Evolutionary conservation across 2,888 invertebrate genomes (phyloP).

Genomic region (Perdita meconis): DNA sequence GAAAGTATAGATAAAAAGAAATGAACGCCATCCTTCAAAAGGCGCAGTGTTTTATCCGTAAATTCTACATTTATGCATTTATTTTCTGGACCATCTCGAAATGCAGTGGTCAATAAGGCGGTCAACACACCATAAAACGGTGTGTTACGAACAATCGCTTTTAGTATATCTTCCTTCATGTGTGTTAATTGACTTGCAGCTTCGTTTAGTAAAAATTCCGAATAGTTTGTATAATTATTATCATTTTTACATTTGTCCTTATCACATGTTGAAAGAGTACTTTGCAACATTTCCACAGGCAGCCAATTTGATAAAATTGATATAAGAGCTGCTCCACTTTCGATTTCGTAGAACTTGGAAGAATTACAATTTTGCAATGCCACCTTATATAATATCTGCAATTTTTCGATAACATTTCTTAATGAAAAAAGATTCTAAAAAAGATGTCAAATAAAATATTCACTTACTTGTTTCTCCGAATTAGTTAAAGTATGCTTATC

Average conservation of each 20-base stretch:
- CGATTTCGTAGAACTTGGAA: constrained; percentile 87
- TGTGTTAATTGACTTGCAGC: constrained; percentile 77
- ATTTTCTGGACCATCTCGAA: constrained; percentile 63
- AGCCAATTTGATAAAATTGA: constrained; percentile 84
- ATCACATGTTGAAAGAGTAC: constrained; percentile 7
- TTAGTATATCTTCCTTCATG: constrained; percentile 82
- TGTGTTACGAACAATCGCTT: constrained; percentile 80
- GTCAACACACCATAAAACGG: constrained; percentile 84
- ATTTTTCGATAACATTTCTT: constrained; percentile 21
- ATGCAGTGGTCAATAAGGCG: constrained; percentile 71
- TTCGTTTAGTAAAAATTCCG: constrained; percentile 72
- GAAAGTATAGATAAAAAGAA: constrained; percentile 77
- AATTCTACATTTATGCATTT: constrained; percentile 51
- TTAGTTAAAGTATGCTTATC: constrained; percentile 76
- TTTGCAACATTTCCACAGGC: constrained; percentile 34
- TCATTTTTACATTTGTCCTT: constrained; percentile 4
- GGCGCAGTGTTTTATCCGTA: constrained; percentile 61
- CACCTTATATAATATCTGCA: constrained; percentile 81
- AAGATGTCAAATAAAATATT: constrained; percentile 6
- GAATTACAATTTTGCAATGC: constrained; percentile 85
- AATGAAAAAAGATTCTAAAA: neutral
- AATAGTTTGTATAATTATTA: constrained; percentile 43
- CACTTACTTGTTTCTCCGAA: constrained; percentile 69
- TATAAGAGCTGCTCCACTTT: constrained; percentile 86
- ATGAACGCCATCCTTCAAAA: constrained; percentile 72